Evolutionary conservation across 2,797 vertebrate genomes (phyloP).

Genomic region (Cossypha heuglini): DNA sequence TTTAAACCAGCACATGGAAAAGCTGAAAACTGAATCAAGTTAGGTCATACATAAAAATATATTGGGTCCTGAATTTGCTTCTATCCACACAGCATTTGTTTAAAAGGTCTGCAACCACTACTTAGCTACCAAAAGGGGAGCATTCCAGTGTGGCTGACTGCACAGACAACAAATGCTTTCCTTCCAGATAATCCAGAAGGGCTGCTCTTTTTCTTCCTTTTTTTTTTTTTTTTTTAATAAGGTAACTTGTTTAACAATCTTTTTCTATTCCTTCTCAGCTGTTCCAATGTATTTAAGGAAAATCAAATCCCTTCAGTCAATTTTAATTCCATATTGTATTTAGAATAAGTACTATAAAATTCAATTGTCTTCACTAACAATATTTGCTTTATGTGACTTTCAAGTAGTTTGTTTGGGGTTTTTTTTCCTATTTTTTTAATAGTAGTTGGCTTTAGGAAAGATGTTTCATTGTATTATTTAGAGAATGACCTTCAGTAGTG

Average conservation of each 20-base stretch:
- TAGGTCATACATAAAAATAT: not conserved
- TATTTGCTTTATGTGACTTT: slow-evolving; percentile 50
- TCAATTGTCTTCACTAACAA: slow-evolving; percentile 49
- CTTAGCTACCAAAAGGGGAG: not conserved
- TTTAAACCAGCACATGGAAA: not conserved
- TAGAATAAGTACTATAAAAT: slow-evolving; percentile 59
- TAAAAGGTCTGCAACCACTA: rapidly evolving
- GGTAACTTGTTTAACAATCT: not conserved
- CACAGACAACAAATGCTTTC: not conserved
- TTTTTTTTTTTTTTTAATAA: not conserved
- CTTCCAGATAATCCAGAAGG: no score
- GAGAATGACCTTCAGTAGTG: slow-evolving; percentile 55
- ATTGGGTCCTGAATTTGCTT: not conserved
- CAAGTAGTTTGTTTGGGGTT: not conserved
- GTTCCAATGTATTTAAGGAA: slow-evolving; percentile 30
- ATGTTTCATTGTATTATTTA: slow-evolving; percentile 9
- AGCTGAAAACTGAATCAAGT: rapidly evolving
- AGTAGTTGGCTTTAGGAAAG: slow-evolving; percentile 22
- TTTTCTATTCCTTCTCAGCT: slow-evolving; percentile 3
- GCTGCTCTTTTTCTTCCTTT: not conserved
- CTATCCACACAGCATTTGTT: not conserved
- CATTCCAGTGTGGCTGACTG: not conserved
- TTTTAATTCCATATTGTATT: slow-evolving; percentile 68
- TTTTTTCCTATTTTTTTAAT: not conserved
- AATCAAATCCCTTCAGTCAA: slow-evolving; percentile 57